Evolutionary conservation across 2,797 vertebrate species (phyloP).

Genomic region (Eospalax fontanierii): DNA sequence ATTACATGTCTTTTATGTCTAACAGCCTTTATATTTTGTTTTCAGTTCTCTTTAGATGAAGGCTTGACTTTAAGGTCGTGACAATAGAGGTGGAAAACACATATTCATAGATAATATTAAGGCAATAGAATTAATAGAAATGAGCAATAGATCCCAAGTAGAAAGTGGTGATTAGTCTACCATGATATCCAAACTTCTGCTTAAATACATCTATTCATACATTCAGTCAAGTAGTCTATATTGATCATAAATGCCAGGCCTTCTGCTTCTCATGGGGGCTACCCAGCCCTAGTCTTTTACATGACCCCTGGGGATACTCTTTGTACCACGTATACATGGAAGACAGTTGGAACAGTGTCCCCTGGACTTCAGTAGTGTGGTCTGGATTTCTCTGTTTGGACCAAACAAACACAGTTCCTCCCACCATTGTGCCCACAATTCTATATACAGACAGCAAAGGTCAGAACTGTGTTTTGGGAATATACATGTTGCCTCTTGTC

Average conservation of each 20-base stretch:
- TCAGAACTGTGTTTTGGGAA: background rate
- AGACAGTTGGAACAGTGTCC: background rate
- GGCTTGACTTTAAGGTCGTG: background rate
- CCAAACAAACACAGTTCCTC: background rate
- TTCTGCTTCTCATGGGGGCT: background rate
- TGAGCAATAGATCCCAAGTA: background rate
- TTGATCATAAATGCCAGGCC: background rate
- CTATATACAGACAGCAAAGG: background rate
- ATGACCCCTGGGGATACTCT: background rate
- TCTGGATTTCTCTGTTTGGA: background rate
- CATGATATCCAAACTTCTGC: conserved; percentile 27
- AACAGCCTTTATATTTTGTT: background rate
- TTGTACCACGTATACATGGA: background rate
- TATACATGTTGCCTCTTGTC: background rate
- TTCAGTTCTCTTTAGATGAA: background rate
- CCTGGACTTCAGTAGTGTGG: background rate
- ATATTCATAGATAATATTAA: background rate
- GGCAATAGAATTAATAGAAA: background rate
- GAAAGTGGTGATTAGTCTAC: conserved; percentile 29
- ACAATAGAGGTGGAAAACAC: conserved; percentile 22
- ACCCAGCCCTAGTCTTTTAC: background rate
- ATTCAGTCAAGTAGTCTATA: background rate
- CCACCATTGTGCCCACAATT: background rate
- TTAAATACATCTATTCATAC: background rate
- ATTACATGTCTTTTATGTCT: background rate